These are phyloP conservation scores for Cataglyphis albicans DNA, from an alignment of 2,888 invertebrate species.

Conservation along the genomic window DNA sequence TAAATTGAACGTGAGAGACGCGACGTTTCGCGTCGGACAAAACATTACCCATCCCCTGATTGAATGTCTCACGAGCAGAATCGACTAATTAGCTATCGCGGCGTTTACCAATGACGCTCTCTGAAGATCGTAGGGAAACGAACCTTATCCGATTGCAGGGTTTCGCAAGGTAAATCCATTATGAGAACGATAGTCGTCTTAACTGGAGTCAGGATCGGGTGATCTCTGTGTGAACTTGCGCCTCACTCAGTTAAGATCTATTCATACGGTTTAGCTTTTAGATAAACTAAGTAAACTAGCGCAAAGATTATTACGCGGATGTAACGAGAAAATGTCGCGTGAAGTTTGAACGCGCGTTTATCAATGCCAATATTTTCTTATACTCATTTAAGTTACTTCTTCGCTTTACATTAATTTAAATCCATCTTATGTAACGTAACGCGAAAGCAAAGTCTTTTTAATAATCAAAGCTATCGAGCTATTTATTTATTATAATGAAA, in stretches of 20 bases:
- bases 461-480: neutral
- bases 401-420: neutral
- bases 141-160: slow-evolving; percentile 27
- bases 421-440: neutral
- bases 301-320: slow-evolving; percentile 10
- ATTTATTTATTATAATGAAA: no score
- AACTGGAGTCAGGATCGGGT: slow-evolving; percentile 48
- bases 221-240: slow-evolving; percentile 34
- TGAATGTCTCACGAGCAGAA: slow-evolving; percentile 44
- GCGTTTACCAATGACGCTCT: slow-evolving; percentile 22
- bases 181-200: slow-evolving; percentile 43
- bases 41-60: slow-evolving; percentile 40
- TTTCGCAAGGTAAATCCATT: slow-evolving; percentile 56
- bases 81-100: slow-evolving; percentile 54
- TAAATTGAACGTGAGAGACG: slow-evolving; percentile 66
- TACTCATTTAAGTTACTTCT: neutral
- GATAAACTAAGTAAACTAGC: slow-evolving; percentile 30
- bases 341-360: neutral
- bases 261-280: slow-evolving; percentile 45
- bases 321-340: slow-evolving; percentile 11
- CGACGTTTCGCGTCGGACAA: slow-evolving; percentile 32
- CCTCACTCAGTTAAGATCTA: slow-evolving; percentile 46
- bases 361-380: neutral
- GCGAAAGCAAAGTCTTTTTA: neutral
- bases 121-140: slow-evolving; percentile 36